Percentiles rank a stretch among this genome's conserved stretches.
Conservation (phyloP, 2,113 vertebrate species). For the Poecile atricapillus region DNA sequence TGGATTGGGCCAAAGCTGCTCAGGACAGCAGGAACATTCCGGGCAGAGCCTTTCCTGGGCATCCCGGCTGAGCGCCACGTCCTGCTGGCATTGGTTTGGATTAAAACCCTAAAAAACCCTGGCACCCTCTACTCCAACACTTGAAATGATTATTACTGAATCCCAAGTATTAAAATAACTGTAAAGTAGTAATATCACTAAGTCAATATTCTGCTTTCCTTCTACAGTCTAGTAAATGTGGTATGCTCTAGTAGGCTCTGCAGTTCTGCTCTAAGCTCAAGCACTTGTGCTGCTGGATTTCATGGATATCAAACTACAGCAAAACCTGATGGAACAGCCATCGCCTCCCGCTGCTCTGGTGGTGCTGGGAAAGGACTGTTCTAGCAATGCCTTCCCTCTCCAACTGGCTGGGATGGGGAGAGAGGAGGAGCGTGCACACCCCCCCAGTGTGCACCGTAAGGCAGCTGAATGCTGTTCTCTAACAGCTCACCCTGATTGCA, state of each 20-base stretch:
- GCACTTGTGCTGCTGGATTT: constrained; percentile 35
- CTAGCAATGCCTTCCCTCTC: neutral
- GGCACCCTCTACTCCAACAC: neutral
- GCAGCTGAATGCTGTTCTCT: constrained; percentile 12
- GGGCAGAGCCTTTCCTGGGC: neutral
- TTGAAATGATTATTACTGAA: constrained; percentile 19
- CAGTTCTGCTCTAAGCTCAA: constrained; percentile 48
- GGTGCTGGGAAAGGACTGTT: neutral
- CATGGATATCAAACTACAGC: neutral
- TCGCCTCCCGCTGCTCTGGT: neutral
- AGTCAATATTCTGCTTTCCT: constrained; percentile 30
- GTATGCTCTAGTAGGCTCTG: constrained; percentile 41
- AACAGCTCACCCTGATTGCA: constrained; percentile 57
- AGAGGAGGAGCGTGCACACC: neutral
- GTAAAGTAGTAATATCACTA: constrained; percentile 35
- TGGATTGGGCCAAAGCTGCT: constrained; percentile 57
- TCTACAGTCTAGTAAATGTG: constrained; percentile 24
- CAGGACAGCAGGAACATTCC: neutral
- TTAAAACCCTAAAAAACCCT: constrained; percentile 21
- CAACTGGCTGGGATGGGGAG: neutral
- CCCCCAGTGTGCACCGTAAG: neutral
- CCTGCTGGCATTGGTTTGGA: neutral
- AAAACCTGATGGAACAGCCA: neutral
- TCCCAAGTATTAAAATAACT: constrained; percentile 19
- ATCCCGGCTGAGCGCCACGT: neutral